Evolutionary conservation across 2,797 vertebrate genomes (phyloP), one percentile per base, ranked within the genome.

Genomic region (Benthosema pterotum): DNA sequence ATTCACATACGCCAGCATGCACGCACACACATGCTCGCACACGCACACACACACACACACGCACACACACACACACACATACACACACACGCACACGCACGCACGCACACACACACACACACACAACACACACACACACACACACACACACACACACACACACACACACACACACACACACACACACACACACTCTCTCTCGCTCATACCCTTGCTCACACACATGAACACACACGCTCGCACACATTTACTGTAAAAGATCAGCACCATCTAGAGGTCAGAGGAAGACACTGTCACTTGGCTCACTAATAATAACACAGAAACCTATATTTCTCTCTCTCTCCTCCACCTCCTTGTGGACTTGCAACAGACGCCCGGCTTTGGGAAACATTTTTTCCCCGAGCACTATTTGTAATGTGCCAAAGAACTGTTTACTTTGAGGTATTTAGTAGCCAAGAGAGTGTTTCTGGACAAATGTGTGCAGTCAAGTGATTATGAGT

Each of bases 201-300:
- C n/a, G n/a, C n/a, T n/a, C n/a, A n/a, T n/a, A n/a, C n/a, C 12
- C 42, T 13, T 52, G 75, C 71, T 6, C 52, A 42, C 71, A 67
- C 71, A 76, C 71, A 62, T 48, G 7, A 14, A 17, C 67, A 58
- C 66, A 6, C 16, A 6, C 12, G 14, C 13, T 69, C 71, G 60
- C 85, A 94, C 94, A 89, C n/a, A n/a, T n/a, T n/a, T n/a, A n/a
- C n/a, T 77, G 83, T 90, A 85, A 89, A 87, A 92, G 93, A 89
- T 92, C 89, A 96, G 95, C 96, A 90, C 96, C 96, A 96, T 94
- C 96, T 96, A 96, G 94, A 94, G 93, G 90, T 83, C 77, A 66
- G 3, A 55, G 42, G 9, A 2, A 11, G 57, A 16, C 38, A 67
- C 45, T 67, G 65, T 74, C 11, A 22, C 13, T 38, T 7, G 15